A percentile compares a stretch with the other conserved stretches of the same genome.
Conservation (phyloP, 2,113 vertebrate genomes). For the Ctenodactylus gundi region DNA sequence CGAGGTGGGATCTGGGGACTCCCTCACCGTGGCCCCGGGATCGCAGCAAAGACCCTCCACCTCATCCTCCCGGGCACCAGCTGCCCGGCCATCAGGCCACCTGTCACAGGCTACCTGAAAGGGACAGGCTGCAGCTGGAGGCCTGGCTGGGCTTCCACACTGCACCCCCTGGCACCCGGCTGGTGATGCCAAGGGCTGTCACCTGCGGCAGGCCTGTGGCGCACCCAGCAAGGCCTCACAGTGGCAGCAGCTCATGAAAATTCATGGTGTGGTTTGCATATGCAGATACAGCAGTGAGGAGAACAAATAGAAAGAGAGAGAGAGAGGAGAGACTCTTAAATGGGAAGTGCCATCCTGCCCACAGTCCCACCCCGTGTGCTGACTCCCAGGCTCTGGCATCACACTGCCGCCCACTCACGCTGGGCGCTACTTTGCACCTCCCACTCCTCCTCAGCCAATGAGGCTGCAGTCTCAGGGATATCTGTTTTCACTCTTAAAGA, state of each 20-base stretch:
- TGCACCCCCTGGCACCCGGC: slow-evolving; percentile 26
- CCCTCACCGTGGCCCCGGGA: background rate
- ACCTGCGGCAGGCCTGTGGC: slow-evolving; percentile 72
- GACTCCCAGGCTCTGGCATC: slow-evolving; percentile 86
- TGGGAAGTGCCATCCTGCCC: slow-evolving; percentile 78
- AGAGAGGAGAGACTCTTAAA: slow-evolving; percentile 80
- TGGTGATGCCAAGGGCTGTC: slow-evolving; percentile 75
- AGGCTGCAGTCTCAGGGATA: slow-evolving; percentile 80
- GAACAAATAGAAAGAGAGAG: slow-evolving; percentile 63
- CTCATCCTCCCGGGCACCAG: background rate
- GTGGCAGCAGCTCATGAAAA: slow-evolving; percentile 83
- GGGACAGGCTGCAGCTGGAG: slow-evolving; percentile 58
- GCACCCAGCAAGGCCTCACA: slow-evolving; percentile 67
- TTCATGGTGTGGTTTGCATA: slow-evolving; percentile 82
- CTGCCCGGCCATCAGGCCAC: background rate
- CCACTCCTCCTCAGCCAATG: too few relatives aligned
- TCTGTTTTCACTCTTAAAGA: slow-evolving; percentile 83
- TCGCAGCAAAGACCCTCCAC: background rate
- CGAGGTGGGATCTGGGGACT: accelerated
- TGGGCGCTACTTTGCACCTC: too few relatives aligned
- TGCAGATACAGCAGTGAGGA: slow-evolving; percentile 77
- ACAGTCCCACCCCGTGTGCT: slow-evolving; percentile 79
- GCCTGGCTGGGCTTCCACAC: slow-evolving; percentile 68
- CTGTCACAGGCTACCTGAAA: slow-evolving; percentile 22
- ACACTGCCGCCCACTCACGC: slow-evolving; percentile 83